Conservation (phyloP, 2,113 vertebrate species). For the Pavo muticus region DNA sequence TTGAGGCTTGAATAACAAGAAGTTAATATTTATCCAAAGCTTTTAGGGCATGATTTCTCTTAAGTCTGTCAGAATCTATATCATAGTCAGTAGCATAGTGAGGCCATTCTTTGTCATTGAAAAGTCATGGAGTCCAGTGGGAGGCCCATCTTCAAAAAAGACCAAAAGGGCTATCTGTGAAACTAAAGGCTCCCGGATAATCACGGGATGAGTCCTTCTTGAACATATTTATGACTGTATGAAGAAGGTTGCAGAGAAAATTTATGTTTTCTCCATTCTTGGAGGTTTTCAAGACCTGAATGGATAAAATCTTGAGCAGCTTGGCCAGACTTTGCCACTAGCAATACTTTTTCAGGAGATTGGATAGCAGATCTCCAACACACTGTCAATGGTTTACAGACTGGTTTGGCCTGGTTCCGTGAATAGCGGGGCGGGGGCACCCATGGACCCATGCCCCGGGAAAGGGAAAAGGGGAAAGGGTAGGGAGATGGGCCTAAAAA, state of each 20-base stretch:
- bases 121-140: not conserved
- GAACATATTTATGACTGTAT: not conserved
- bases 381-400: too few species aligned
- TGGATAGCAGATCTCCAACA: not conserved
- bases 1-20: not conserved
- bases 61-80: not conserved
- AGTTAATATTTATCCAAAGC: constrained; percentile 38
- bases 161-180: not conserved
- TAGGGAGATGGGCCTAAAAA: too few species aligned
- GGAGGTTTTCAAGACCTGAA: not conserved
- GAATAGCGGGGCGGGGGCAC: too few species aligned
- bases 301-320: not conserved
- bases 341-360: not conserved
- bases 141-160: not conserved
- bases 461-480: too few species aligned
- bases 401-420: too few species aligned
- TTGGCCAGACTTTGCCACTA: not conserved
- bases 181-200: not conserved
- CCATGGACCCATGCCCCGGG: too few species aligned
- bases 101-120: not conserved
- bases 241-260: not conserved
- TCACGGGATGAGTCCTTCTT: not conserved
- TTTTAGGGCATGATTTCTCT: constrained; percentile 13
- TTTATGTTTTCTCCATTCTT: not conserved
- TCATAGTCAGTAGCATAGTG: not conserved